A percentile compares a stretch with the other conserved stretches of the same genome.
Evolutionary conservation across 2,888 invertebrate species (phyloP).

Genomic region (Cryptocephalus moraei): DNA sequence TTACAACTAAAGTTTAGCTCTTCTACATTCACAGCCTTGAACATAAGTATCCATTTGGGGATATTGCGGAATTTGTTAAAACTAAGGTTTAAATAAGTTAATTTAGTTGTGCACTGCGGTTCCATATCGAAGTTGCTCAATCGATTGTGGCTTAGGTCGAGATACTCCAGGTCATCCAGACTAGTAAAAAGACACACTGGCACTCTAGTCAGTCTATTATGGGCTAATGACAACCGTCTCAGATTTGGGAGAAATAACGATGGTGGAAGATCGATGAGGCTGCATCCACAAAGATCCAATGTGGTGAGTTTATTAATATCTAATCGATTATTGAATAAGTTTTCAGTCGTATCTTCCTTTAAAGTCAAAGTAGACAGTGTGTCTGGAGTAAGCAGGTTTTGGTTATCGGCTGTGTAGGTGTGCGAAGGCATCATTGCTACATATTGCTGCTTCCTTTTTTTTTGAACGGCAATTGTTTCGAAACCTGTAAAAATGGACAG

Average conservation of each 20-base stretch:
- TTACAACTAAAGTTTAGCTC: conserved; percentile 22
- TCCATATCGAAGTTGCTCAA: conserved; percentile 16
- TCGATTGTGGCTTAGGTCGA: conserved; percentile 19
- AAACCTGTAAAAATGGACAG: no score
- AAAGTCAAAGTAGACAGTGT: no score
- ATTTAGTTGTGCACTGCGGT: conserved; percentile 15
- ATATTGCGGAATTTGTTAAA: conserved; percentile 17
- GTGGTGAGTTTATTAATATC: background rate
- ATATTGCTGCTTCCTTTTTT: no score
- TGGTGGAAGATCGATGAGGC: conserved; percentile 13
- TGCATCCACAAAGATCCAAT: conserved; percentile 15
- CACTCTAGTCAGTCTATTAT: conserved; percentile 15
- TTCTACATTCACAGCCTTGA: conserved; percentile 14
- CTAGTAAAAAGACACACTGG: conserved; percentile 20
- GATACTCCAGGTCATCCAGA: conserved; percentile 13
- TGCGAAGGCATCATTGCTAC: no score
- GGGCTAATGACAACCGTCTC: conserved; percentile 15
- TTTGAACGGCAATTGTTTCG: no score
- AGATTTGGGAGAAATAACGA: conserved; percentile 12
- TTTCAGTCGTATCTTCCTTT: no score
- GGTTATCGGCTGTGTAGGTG: no score
- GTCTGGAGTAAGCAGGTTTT: no score
- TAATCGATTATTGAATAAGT: no score
- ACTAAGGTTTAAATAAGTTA: conserved; percentile 16
- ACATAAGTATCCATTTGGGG: conserved; percentile 20